phyloP scores from a whole-genome alignment of 2,113 vertebrate species.

The Macquaria australasica region DNA sequence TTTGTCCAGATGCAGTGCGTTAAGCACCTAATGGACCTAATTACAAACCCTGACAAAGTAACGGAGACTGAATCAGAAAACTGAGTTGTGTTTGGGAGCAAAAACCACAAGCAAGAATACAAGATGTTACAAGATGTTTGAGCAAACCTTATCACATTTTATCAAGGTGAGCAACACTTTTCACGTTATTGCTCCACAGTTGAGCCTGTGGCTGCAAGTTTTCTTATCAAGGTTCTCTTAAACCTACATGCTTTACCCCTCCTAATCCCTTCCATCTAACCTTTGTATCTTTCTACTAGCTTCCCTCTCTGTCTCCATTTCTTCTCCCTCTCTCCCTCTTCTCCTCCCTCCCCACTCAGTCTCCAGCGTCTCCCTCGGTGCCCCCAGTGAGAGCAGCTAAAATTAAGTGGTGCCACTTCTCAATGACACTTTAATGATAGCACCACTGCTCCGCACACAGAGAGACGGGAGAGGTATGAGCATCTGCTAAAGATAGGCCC shows the following conservation, averaged over 20 bases:
- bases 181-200: not conserved
- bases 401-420: slow-evolving; percentile 99
- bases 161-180: not conserved
- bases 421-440: slow-evolving; percentile 99
- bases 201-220: slow-evolving; percentile 1
- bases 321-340: slow-evolving; percentile 14
- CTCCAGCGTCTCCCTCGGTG: slow-evolving; percentile 73
- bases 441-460: slow-evolving; percentile 90
- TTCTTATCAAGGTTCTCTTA: slow-evolving; percentile 69
- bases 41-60: not conserved
- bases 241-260: slow-evolving; percentile 85
- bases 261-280: slow-evolving; percentile 68
- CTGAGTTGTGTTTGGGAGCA: not conserved
- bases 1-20: not conserved
- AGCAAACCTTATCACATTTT: slow-evolving; percentile 5
- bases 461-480: slow-evolving; percentile 92
- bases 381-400: slow-evolving; percentile 95
- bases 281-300: slow-evolving; percentile 54
- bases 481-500: slow-evolving; percentile 93
- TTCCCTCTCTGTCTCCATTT: slow-evolving; percentile 52
- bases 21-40: not conserved
- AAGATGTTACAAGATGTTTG: slow-evolving; percentile 8
- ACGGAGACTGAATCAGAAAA: not conserved
- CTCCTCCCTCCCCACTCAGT: slow-evolving; percentile 42
- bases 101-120: not conserved